Base-by-base conservation (phyloP, 2,888 invertebrate genomes). In the Gandaritis pyraliata region DNA sequence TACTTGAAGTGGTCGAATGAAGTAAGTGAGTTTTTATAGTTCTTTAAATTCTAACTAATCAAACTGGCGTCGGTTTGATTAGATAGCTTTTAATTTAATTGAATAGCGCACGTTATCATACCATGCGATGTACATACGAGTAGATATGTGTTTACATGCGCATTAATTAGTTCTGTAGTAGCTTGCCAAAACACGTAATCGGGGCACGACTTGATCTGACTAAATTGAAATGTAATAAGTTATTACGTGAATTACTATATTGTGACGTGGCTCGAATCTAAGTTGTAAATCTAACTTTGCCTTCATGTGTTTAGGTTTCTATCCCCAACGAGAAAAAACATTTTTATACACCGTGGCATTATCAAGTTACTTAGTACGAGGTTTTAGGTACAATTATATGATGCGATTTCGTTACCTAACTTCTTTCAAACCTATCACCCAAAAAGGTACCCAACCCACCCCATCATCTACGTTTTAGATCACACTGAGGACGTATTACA, bases 91-190 rank as follows among this genome's bases (percentile, higher is more conserved):
- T n/a, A n/a, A 29, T 29, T 16, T 16, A 16, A 15, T 48, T 48
- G 33, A 48, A 23, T 45, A 43, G 11, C 4, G 47, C 16, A 45
- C 5, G 10, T 46, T 38, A 47, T 47, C 10, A 48, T 55, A 54
- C 46, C 13, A 13, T 55, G 18, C 29, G n/a, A 7, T 36, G n/a
- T 38, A 29, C 23, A 12, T 33, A 45, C 36, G 15, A 8, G 13
- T 3, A 18, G 45, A 4, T 53, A 45, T 33, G 36, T 43, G 43
- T 18, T 53, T 50, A 57, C 50, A 36, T 43, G 49, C 41, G 15
- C 47, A 33, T 47, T 52, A 58, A 52, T 58, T 52, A 52, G 47
- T 36, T 33, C 18, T 33, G 11, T 47, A 45, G 50, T 45, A 43
- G 30, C 13, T 43, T 45, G 36, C 50, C 23, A 38, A 45, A 43